phyloP scores from a whole-genome alignment of 2,797 vertebrate genomes.

The Danio albolineatus region DNA sequence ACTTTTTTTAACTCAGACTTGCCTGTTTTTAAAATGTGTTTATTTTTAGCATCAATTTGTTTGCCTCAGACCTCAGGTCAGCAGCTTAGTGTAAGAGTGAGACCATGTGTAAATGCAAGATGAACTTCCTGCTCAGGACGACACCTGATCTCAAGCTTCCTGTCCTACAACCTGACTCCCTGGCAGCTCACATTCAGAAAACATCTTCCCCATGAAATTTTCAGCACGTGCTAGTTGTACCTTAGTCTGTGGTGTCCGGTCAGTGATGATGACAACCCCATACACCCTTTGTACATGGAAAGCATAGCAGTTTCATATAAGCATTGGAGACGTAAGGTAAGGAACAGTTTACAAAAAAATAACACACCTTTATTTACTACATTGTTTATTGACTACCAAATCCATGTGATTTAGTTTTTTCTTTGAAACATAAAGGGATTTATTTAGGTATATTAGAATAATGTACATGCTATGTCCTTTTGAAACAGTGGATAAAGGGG shows the following conservation, averaged over 20 bases:
- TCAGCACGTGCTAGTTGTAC: slow-evolving; percentile 59
- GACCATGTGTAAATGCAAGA: slow-evolving; percentile 43
- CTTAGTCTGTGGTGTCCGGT: slow-evolving; percentile 39
- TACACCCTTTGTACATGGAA: slow-evolving; percentile 17
- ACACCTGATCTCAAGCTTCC: slow-evolving; percentile 71
- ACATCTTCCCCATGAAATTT: slow-evolving; percentile 66
- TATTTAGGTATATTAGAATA: background rate
- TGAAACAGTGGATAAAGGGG: background rate
- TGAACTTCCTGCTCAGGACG: slow-evolving; percentile 63
- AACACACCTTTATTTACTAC: no score
- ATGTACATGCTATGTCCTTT: background rate
- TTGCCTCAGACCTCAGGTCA: background rate
- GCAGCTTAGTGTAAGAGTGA: slow-evolving; percentile 3
- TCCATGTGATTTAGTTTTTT: background rate
- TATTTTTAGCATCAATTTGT: background rate
- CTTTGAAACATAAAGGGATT: background rate
- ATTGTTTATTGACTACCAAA: background rate
- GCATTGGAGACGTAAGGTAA: background rate
- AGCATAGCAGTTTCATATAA: background rate
- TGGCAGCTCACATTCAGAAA: slow-evolving; percentile 44
- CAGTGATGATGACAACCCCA: slow-evolving; percentile 29
- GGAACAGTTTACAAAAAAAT: background rate
- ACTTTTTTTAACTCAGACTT: background rate
- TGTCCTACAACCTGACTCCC: slow-evolving; percentile 67
- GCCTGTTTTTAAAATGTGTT: background rate